A percentile compares a stretch with the other conserved stretches of the same genome.
Conservation (phyloP, 2,797 vertebrate genomes). For the Falco novaeseelandiae region DNA sequence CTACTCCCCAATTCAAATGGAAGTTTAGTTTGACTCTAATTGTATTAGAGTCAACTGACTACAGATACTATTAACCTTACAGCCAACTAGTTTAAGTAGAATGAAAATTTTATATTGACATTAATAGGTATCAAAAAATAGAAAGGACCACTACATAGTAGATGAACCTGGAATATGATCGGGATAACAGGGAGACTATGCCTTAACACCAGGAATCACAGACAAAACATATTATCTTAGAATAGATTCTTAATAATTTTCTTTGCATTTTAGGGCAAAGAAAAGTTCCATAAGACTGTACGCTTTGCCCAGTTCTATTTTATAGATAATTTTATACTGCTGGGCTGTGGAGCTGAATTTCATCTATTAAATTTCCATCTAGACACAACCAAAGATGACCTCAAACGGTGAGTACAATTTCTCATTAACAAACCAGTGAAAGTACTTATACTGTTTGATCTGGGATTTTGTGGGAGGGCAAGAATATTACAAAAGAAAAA, state of each 20-base stretch:
- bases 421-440: neutral
- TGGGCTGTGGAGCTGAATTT: slow-evolving; percentile 83
- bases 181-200: neutral
- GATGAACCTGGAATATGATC: neutral
- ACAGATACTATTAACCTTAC: neutral
- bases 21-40: neutral
- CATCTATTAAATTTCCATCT: slow-evolving; percentile 81
- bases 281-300: slow-evolving; percentile 76
- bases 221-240: neutral
- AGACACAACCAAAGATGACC: slow-evolving; percentile 78
- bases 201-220: neutral
- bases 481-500: neutral
- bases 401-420: slow-evolving; percentile 80
- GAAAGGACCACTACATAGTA: neutral
- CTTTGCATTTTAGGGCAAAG: slow-evolving; percentile 75
- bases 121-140: neutral
- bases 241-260: neutral
- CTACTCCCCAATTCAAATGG: neutral
- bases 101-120: neutral
- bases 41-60: neutral
- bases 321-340: slow-evolving; percentile 86
- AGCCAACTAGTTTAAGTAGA: neutral
- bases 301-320: slow-evolving; percentile 89
- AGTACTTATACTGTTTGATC: neutral
- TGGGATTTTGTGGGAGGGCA: neutral